Percentiles rank a stretch among this genome's conserved stretches.
Conservation (phyloP, 64 coral and sea anemone genomes). For the Montipora sp. region DNA sequence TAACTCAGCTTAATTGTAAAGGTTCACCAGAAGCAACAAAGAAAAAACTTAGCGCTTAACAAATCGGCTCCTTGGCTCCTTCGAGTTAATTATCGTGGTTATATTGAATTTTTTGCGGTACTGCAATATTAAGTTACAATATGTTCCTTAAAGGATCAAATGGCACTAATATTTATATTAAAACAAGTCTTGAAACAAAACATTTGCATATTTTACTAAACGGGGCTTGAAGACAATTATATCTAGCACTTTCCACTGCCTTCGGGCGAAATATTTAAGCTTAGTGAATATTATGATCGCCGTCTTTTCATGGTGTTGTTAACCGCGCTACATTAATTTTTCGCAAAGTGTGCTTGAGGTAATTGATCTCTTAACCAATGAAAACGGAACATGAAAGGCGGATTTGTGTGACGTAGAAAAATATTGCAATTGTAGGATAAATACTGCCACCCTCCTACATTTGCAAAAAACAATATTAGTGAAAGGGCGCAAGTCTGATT, state of each 20-base stretch:
- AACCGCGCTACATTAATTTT: background rate
- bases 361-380: background rate
- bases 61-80: background rate
- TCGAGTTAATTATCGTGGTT: background rate
- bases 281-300: background rate
- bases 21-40: background rate
- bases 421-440: background rate
- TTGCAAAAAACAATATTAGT: background rate
- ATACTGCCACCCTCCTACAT: background rate
- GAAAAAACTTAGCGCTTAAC: background rate
- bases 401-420: background rate
- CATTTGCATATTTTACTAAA: background rate
- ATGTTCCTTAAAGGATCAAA: background rate
- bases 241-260: background rate
- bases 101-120: background rate
- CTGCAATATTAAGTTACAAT: constrained; percentile 21
- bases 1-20: background rate
- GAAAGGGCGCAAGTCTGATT: background rate
- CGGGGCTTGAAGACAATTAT: background rate
- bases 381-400: background rate
- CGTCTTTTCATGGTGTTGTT: background rate
- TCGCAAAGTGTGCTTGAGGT: background rate
- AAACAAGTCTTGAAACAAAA: background rate
- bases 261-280: background rate
- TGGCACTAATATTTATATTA: background rate